These are phyloP conservation scores for Zaprionus nigranus DNA, from an alignment of 1,140 invertebrate species.

Conservation along the genomic window DNA sequence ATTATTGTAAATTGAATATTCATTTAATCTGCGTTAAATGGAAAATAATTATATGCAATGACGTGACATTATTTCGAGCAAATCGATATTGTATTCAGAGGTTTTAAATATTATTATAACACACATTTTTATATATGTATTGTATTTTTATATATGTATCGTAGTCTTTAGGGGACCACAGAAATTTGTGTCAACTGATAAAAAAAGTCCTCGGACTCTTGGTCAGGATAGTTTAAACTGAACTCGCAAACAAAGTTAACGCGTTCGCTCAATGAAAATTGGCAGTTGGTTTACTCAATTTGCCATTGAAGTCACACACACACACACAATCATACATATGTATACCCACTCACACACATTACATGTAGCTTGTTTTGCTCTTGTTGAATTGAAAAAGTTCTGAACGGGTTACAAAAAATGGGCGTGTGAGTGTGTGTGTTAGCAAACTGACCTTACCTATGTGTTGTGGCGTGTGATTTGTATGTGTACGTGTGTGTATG, in stretches of 20 bases:
- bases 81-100: neutral
- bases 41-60: neutral
- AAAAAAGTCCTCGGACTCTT: neutral
- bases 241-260: slow-evolving; percentile 40
- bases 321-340: neutral
- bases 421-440: neutral
- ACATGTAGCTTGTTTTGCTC: slow-evolving; percentile 26
- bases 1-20: slow-evolving; percentile 24
- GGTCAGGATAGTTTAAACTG: neutral
- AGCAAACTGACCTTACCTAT: slow-evolving; percentile 61
- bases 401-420: slow-evolving; percentile 15
- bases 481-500: neutral
- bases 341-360: neutral
- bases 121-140: neutral
- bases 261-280: slow-evolving; percentile 38
- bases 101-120: neutral
- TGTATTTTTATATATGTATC: too few species aligned
- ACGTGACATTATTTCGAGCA: neutral
- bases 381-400: slow-evolving; percentile 31
- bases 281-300: slow-evolving; percentile 44
- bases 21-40: slow-evolving; percentile 22
- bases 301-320: slow-evolving; percentile 33
- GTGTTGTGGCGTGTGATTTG: slow-evolving; percentile 1
- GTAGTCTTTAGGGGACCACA: neutral
- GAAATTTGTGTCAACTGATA: neutral